A percentile compares a stretch with the other conserved stretches of the same genome.
Evolutionary conservation across 2,797 vertebrate species (phyloP).

Genomic region (Syngnathus rostellatus): DNA sequence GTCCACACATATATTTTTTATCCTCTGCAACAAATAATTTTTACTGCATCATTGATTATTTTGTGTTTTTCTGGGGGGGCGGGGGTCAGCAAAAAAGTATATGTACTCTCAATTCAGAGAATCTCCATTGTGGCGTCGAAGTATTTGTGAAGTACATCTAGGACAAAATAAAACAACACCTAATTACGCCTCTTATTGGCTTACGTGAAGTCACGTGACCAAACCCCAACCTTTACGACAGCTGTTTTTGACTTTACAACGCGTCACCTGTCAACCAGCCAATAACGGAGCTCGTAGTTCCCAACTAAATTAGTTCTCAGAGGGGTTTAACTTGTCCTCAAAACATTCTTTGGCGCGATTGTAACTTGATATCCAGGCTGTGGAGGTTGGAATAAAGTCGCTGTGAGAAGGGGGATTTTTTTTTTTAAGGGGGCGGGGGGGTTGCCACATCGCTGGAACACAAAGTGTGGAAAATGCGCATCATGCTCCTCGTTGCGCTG

Average conservation of each 20-base stretch:
- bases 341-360: not conserved
- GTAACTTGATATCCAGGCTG: not conserved
- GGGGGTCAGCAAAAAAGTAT: not conserved
- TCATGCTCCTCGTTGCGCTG: not conserved
- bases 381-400: not conserved
- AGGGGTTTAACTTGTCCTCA: not conserved
- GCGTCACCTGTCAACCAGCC: not conserved
- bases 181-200: not conserved
- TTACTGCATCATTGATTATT: no score
- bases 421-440: not conserved
- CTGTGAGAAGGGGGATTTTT: not conserved
- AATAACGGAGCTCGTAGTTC: not conserved
- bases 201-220: not conserved
- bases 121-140: no score
- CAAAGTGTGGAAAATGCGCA: not conserved
- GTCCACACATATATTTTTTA: no score
- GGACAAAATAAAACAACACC: not conserved
- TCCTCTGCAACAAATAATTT: no score
- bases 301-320: not conserved
- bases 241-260: not conserved
- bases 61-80: no score
- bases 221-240: not conserved
- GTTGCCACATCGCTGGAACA: not conserved
- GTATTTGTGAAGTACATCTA: no score
- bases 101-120: not conserved